These are phyloP conservation scores for Phodopus roborovskii DNA, from an alignment of 2,113 vertebrate genomes.

Conservation along the genomic window DNA sequence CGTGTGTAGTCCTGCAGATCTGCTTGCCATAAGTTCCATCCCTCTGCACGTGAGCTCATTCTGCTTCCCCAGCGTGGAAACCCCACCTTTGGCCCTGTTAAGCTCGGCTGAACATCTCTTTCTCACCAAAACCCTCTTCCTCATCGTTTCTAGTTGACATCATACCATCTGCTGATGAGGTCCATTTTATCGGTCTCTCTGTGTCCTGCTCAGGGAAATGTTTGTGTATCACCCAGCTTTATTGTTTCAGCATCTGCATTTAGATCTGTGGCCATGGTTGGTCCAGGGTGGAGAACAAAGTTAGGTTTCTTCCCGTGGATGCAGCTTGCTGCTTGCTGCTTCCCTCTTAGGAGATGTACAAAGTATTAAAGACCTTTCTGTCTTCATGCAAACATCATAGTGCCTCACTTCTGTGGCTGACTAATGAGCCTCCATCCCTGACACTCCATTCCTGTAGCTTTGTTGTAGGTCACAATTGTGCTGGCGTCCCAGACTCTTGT, in stretches of 20 bases:
- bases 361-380: neutral
- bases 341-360: neutral
- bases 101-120: neutral
- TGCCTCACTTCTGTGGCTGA: neutral
- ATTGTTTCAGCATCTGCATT: neutral
- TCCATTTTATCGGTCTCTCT: neutral
- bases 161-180: neutral
- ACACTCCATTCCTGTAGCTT: neutral
- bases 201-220: conserved; percentile 3
- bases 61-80: neutral
- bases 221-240: neutral
- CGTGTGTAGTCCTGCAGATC: no score
- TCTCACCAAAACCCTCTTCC: neutral
- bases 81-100: neutral
- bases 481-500: neutral
- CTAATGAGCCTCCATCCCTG: neutral
- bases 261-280: neutral
- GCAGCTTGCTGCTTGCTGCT: neutral
- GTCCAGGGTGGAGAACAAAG: conserved; percentile 5
- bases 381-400: neutral
- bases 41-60: neutral
- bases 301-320: neutral
- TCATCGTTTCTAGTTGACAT: neutral
- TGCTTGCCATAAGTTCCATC: neutral
- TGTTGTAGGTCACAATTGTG: neutral